Evolutionary conservation across 2,888 invertebrate genomes (phyloP), one percentile per base, ranked within the genome.

Genomic region (Molorchus minor): DNA sequence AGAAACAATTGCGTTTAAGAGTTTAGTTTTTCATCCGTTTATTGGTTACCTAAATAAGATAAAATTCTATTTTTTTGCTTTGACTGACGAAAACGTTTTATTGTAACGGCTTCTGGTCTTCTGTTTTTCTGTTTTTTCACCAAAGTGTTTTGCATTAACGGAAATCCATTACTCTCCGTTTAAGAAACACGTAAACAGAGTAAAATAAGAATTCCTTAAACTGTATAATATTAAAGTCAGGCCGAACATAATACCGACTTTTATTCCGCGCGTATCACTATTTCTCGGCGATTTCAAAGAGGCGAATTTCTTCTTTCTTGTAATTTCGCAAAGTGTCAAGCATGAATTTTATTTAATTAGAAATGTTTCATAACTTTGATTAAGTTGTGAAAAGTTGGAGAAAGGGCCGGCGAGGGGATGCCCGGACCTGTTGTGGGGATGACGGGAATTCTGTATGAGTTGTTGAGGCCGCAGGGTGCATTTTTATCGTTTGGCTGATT

Each of bases 281-380:
- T 33, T 33, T 33, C 33, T n/a, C 10, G 33, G 3, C 33, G 33
- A 19, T 12, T 16, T 52, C 20, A 17, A 29, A 51, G n/a, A 40
- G 52, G 33, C 40, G 40, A 56, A 47, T 56, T 25, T 47, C 40
- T 40, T 56, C 40, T 56, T 25, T 47, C 40, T 40, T 56, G 41
- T 38, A 40, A 47, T 56, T 56, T 41, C 40, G 29, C 10, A 45
- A 56, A 33, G 40, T 41, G 56, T 56, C 56, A 47, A 56, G 56
- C 41, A 56, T 47, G 56, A 56, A 47, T 56, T 56, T 56, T 47
- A 47, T 56, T 56, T 21, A 56, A 56, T 56, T 56, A 56, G 20
- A 36, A 47, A 56, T 47, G 38, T 56, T 38, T 56, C 41, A 36
- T 33, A 56, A 56, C 40, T 56, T 56, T 56, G 40, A 47, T 47